Evolutionary conservation across 2,113 vertebrate genomes (phyloP), one percentile per base, ranked within the genome.

Genomic region (Petroica traversi): DNA sequence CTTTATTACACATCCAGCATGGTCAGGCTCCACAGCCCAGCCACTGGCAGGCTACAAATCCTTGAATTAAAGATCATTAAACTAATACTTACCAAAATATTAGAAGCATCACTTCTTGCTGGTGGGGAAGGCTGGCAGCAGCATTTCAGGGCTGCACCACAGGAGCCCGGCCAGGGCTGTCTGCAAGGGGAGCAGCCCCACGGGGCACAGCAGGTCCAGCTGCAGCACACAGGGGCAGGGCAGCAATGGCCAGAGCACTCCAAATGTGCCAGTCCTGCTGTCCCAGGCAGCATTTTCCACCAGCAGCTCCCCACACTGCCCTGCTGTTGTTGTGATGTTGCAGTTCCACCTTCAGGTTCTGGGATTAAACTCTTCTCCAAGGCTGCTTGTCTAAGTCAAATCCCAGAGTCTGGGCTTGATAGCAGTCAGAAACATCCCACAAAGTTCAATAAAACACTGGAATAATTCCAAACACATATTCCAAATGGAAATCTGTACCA

Each of bases 291-390:
- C 64, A 40, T 86, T 38, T 81, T 63, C 34, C 55, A 26, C 12
- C 63, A 45, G 51, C 54, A 76, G 55, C 49, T 72, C 55, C 41
- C 48, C 3, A 0, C 36, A 59, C 33, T 49, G 1, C 16, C 31
- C 43, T 40, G 77, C 46, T 89, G 61, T 11, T 4, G 0, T 23
- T 51, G 66, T 0, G 0, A 22, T 33, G 48, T 9, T 61, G n/a
- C 55, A 31, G 72, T 79, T 80, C 66, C 67, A 74, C 34, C 72
- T 74, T 77, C 33, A 46, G 20, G 9, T 51, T 73, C 46, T 62
- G 72, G 54, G 34, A 58, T 83, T 91, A 38, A 86, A 62, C 29
- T 45, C 13, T 54, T 72, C 74, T 67, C 49, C 17, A 33, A 92
- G 49, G 69, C 23, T 76, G 19, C 22, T 75, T 79, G 57, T 82